Percentiles rank a stretch among this genome's conserved stretches.
phyloP scores from a whole-genome alignment of 2,113 vertebrate genomes.

The Coreoperca whiteheadi region DNA sequence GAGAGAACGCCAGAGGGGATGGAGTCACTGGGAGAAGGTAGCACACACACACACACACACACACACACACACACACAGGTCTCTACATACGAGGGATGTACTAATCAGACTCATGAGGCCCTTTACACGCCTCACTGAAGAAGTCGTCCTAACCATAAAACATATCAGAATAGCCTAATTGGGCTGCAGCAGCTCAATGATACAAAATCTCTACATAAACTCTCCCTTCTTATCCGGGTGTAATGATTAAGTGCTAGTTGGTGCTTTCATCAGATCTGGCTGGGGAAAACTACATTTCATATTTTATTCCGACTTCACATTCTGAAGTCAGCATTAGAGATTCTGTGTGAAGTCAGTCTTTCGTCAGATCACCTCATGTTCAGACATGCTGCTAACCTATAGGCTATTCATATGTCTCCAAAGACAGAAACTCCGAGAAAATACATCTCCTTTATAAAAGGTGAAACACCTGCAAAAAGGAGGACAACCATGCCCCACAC shows the following conservation, averaged over 20 bases:
- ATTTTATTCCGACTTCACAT: constrained; percentile 37
- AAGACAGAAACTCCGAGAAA: constrained; percentile 9
- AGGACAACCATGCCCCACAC: background rate
- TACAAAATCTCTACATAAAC: constrained; percentile 17
- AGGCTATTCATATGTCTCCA: constrained; percentile 22
- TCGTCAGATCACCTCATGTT: constrained; percentile 28
- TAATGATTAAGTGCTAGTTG: constrained; percentile 24
- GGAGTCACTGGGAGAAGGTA: constrained; percentile 27
- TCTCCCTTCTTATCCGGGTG: constrained; percentile 16
- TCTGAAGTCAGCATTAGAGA: constrained; percentile 43
- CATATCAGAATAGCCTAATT: constrained; percentile 52
- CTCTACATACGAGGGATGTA: constrained; percentile 1
- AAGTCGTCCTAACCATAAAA: constrained; percentile 38
- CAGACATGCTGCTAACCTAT: constrained; percentile 21
- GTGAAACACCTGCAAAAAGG: constrained; percentile 48
- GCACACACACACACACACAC: background rate
- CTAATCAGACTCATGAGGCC: constrained; percentile 72
- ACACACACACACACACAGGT: background rate
- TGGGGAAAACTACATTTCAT: constrained; percentile 47
- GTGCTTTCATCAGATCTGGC: constrained; percentile 35
- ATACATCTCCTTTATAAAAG: background rate
- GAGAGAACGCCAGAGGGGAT: constrained; percentile 12
- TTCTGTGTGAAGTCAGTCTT: constrained; percentile 63
- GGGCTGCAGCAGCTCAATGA: constrained; percentile 40
- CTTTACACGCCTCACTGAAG: constrained; percentile 53